Base-by-base conservation (phyloP, 2,888 invertebrate genomes). In the Steinernema carpocapsae region DNA sequence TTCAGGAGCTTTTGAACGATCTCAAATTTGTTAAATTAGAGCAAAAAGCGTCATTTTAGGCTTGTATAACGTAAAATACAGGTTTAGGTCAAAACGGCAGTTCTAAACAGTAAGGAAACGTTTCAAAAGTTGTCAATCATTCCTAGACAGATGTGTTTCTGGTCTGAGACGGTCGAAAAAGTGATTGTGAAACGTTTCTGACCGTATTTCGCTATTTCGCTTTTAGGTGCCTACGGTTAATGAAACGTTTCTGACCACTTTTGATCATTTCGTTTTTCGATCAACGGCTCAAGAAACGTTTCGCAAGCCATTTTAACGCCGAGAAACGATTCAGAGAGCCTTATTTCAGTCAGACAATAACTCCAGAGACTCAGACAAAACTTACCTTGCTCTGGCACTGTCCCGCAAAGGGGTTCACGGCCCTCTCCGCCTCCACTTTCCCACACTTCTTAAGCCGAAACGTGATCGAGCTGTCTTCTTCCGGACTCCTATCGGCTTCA, bases 1-100 rank as follows among this genome's bases (percentile, higher is more conserved):
- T 81, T 78, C 56, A 84, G 75, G 52, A 86, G 78, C 52, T 82
- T 80, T 70, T 84, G 80, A 6, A 85, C 83, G 26, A 86, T 80
- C 83, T 84, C 26, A 42, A 74, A 70, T 72, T 17, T 32, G n/a
- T 24, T 19, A 43, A 43, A 43, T 43, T 43, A 43, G 43, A 43
- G 43, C 43, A 7, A 14, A n/a, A n/a, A n/a, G n/a, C n/a, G n/a
- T n/a, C 24, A 72, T 76, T 52, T 56, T 74, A 6, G 32, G 24
- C 19, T n/a, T 73, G 12, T 6, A 29, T 1, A 22, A 7, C 26
- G 29, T 17, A 37, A 74, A 26, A 32, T 51, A 10, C 70, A 75
- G 12, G 45, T 74, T 74, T 17, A 37, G 17, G 37, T 7, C 75
- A n/a, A n/a, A n/a, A n/a, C n/a, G n/a, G n/a, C n/a, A n/a, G n/a